Conservation (phyloP, 2,113 vertebrate species). For the Ameiurus melas region DNA sequence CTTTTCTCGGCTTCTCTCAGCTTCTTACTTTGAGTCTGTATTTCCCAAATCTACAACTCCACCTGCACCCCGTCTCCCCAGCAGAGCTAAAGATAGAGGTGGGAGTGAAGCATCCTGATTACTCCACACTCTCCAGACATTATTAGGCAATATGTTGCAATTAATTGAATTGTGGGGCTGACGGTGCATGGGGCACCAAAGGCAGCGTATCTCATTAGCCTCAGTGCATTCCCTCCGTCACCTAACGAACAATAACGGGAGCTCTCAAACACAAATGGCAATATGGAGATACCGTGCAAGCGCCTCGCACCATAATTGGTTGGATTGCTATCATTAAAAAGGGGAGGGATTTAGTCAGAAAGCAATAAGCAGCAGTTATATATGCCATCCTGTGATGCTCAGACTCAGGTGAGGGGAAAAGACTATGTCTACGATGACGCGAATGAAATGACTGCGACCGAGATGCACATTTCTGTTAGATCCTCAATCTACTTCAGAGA, state of each 20-base stretch:
- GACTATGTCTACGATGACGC: conserved; percentile 45
- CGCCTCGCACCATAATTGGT: conserved; percentile 64
- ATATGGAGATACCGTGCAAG: conserved; percentile 62
- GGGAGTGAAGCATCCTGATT: conserved; percentile 55
- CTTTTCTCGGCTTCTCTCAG: neutral
- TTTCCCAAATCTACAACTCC: conserved; percentile 28
- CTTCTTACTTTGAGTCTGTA: neutral
- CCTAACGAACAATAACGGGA: conserved; percentile 74
- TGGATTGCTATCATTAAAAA: conserved; percentile 65
- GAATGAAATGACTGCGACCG: neutral
- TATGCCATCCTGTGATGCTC: conserved; percentile 57
- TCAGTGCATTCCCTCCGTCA: conserved; percentile 59
- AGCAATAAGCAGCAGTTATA: conserved; percentile 62
- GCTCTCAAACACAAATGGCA: conserved; percentile 62
- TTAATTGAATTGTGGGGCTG: conserved; percentile 69
- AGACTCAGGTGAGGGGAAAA: conserved; percentile 64
- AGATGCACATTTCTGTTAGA: conserved; percentile 4
- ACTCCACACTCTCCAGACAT: conserved; percentile 59
- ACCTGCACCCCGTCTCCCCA: neutral
- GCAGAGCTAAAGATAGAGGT: conserved; percentile 38
- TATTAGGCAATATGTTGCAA: conserved; percentile 68
- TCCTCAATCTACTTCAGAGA: neutral
- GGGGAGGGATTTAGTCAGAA: conserved; percentile 60
- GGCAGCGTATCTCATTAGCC: conserved; percentile 69
- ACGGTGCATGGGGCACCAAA: conserved; percentile 58